Percentiles rank a stretch among this genome's conserved stretches.
phyloP scores from a whole-genome alignment of 2,888 invertebrate species.

The Ernsta delagoae region DNA sequence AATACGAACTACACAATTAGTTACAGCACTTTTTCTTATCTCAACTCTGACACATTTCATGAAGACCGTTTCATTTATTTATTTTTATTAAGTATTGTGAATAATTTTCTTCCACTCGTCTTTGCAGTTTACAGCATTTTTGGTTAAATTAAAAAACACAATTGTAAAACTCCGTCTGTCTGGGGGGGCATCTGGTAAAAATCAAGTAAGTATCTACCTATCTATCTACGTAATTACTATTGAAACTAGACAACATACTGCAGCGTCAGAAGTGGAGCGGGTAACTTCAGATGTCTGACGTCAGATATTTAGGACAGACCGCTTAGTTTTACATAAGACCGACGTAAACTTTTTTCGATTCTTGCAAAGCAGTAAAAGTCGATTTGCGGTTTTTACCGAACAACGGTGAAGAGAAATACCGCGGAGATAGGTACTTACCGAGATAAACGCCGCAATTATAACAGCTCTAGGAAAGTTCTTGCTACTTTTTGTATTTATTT shows the following conservation, averaged over 20 bases:
- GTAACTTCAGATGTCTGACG: slow-evolving; percentile 18
- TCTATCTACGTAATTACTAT: background rate
- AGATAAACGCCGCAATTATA: slow-evolving; percentile 30
- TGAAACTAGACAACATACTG: slow-evolving; percentile 13
- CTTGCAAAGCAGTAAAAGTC: slow-evolving; percentile 24
- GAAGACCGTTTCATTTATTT: too few species aligned
- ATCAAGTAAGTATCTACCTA: background rate
- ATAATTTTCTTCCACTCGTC: background rate
- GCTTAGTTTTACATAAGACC: slow-evolving; percentile 32
- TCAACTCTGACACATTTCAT: too few species aligned
- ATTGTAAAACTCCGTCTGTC: background rate
- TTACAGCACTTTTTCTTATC: too few species aligned
- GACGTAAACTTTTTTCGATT: slow-evolving; percentile 29
- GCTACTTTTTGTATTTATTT: slow-evolving; percentile 42
- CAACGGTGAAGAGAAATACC: slow-evolving; percentile 22
- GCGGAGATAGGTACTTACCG: slow-evolving; percentile 2
- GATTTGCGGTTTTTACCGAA: slow-evolving; percentile 22
- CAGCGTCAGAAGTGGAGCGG: slow-evolving; percentile 19
- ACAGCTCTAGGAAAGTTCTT: slow-evolving; percentile 23
- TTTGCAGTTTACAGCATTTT: background rate
- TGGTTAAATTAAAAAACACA: background rate
- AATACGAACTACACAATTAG: too few species aligned
- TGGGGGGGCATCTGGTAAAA: slow-evolving; percentile 5
- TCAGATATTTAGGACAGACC: slow-evolving; percentile 29
- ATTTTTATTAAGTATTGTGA: background rate